These are phyloP conservation scores for Channa striata DNA, from an alignment of 2,797 vertebrate species.

Conservation along the genomic window DNA sequence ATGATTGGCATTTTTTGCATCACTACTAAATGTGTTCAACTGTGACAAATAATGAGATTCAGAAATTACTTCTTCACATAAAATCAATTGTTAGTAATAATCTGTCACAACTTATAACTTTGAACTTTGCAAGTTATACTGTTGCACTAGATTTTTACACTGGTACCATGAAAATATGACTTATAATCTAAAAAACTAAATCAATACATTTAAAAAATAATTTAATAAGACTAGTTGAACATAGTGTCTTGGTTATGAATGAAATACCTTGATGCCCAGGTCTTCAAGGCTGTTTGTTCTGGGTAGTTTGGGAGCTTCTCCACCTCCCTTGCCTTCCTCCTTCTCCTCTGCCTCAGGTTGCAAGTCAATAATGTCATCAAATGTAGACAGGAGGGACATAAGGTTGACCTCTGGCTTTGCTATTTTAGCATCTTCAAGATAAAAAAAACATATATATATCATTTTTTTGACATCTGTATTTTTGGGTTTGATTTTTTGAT, in stretches of 20 bases:
- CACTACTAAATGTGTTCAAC: too few species aligned
- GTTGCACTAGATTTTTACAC: neutral
- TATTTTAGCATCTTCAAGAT: conserved; percentile 71
- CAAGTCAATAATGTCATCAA: conserved; percentile 78
- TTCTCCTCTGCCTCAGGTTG: conserved; percentile 70
- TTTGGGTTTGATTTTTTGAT: neutral
- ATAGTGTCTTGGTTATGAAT: neutral
- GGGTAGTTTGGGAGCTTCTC: conserved; percentile 69
- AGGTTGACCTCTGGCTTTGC: conserved; percentile 81
- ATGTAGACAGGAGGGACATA: conserved; percentile 79
- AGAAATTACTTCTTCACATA: too few species aligned
- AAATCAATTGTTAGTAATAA: too few species aligned
- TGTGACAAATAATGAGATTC: neutral
- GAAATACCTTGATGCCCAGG: conserved; percentile 87
- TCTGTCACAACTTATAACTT: neutral
- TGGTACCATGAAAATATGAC: neutral
- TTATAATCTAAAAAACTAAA: neutral
- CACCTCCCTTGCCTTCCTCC: conserved; percentile 47
- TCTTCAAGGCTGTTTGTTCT: conserved; percentile 92
- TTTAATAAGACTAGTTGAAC: neutral
- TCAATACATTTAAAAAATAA: too few species aligned
- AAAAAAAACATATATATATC: neutral
- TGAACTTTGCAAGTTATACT: neutral
- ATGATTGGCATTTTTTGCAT: too few species aligned
- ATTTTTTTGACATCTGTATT: neutral